These are phyloP conservation scores for Diadegma fenestrale DNA, from an alignment of 2,888 invertebrate species.

Conservation along the genomic window DNA sequence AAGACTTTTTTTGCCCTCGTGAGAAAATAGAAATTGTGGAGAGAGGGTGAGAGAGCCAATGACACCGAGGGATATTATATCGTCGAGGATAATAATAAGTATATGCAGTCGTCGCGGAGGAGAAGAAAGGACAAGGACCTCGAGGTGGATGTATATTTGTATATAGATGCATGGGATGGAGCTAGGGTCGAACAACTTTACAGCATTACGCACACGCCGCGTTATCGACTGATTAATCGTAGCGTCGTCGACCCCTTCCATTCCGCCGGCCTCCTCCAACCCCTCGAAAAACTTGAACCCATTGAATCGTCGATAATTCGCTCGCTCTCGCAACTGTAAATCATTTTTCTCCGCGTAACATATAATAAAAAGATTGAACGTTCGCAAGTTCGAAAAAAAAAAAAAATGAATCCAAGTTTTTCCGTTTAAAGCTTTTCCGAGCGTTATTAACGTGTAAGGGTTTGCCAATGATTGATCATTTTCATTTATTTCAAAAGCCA, in stretches of 20 bases:
- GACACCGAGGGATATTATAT: conserved; percentile 9
- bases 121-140: conserved; percentile 47
- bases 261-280: background rate
- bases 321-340: conserved; percentile 43
- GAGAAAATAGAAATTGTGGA: background rate
- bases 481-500: background rate
- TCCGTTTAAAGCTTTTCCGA: background rate
- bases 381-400: background rate
- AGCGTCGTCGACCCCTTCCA: conserved; percentile 37
- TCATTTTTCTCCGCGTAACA: conserved; percentile 45
- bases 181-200: conserved; percentile 53
- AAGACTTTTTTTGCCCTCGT: background rate
- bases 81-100: conserved; percentile 37
- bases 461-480: background rate
- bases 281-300: conserved; percentile 50
- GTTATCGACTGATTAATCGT: conserved; percentile 67
- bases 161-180: background rate
- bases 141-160: background rate
- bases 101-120: conserved; percentile 13
- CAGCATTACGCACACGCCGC: conserved; percentile 64
- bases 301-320: conserved; percentile 62
- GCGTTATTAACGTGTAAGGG: background rate
- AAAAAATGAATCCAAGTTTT: conserved; percentile 1
- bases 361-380: conserved; percentile 19
- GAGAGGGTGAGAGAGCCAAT: conserved; percentile 7